These are phyloP conservation scores for Equus przewalskii DNA, from an alignment of 2,113 vertebrate genomes.

Conservation along the genomic window DNA sequence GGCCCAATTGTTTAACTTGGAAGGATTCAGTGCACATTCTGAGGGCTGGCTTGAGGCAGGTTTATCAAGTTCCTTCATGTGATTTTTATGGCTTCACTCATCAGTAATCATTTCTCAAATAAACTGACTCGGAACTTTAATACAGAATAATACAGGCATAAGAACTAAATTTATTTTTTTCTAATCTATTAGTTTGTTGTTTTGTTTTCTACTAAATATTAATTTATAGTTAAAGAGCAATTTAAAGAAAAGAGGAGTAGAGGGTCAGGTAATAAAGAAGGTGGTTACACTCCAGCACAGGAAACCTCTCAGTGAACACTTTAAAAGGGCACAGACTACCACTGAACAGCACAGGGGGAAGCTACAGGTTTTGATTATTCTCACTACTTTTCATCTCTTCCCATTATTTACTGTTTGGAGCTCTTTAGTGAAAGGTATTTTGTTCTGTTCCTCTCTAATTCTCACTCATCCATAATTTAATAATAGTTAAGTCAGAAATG, in stretches of 20 bases:
- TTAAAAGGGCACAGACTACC: not conserved
- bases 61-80: not conserved
- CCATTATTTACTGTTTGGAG: not conserved
- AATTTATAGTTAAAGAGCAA: not conserved
- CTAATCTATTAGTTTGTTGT: not conserved
- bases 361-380: not conserved
- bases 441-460: not conserved
- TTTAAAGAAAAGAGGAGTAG: not conserved
- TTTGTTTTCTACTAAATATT: not conserved
- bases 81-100: not conserved
- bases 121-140: not conserved
- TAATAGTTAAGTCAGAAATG: not conserved
- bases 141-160: not conserved
- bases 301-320: not conserved
- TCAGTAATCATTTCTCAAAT: not conserved
- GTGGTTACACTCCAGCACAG: not conserved
- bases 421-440: not conserved
- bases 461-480: constrained; percentile 9
- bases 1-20: not conserved
- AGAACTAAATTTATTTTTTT: not conserved
- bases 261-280: not conserved
- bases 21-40: not conserved
- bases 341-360: not conserved
- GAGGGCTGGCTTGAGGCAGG: not conserved
- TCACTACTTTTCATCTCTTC: not conserved